phyloP scores from a whole-genome alignment of 2,797 vertebrate genomes.

The Pelochelys cantorii region DNA sequence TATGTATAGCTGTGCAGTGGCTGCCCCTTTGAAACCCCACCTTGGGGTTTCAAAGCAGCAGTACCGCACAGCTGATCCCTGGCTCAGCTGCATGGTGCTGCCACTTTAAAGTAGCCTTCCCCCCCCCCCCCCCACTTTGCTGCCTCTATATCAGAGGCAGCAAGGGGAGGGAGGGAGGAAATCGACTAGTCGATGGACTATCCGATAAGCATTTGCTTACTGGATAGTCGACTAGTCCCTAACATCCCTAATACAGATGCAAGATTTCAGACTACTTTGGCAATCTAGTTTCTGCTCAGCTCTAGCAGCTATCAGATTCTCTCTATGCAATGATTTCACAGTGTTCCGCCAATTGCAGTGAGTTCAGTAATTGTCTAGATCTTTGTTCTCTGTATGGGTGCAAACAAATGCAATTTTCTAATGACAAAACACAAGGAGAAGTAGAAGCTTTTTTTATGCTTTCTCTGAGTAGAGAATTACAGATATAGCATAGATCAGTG shows the following conservation, averaged over 20 bases:
- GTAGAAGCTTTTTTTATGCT: fast-evolving
- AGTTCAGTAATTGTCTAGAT: fast-evolving
- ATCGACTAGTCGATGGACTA: too few relatives aligned
- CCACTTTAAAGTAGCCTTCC: too few relatives aligned
- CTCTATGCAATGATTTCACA: background rate
- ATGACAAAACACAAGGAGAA: background rate
- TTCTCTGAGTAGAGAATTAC: background rate
- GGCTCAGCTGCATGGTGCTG: too few relatives aligned
- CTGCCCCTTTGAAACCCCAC: too few relatives aligned
- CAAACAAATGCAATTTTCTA: background rate
- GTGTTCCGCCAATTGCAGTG: background rate
- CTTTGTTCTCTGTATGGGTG: fast-evolving
- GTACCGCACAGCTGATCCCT: too few relatives aligned
- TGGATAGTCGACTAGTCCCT: too few relatives aligned
- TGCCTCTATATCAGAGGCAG: too few relatives aligned
- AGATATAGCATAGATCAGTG: fast-evolving
- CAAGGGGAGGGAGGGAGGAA: too few relatives aligned
- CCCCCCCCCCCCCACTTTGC: too few relatives aligned
- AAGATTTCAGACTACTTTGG: background rate
- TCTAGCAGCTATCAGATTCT: background rate
- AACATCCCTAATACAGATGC: background rate
- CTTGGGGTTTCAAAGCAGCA: too few relatives aligned
- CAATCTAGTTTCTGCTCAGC: background rate
- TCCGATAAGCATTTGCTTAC: too few relatives aligned
- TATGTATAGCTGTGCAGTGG: too few relatives aligned